These are phyloP conservation scores for Hemithea aestivaria DNA, from an alignment of 2,888 invertebrate genomes.

Conservation along the genomic window DNA sequence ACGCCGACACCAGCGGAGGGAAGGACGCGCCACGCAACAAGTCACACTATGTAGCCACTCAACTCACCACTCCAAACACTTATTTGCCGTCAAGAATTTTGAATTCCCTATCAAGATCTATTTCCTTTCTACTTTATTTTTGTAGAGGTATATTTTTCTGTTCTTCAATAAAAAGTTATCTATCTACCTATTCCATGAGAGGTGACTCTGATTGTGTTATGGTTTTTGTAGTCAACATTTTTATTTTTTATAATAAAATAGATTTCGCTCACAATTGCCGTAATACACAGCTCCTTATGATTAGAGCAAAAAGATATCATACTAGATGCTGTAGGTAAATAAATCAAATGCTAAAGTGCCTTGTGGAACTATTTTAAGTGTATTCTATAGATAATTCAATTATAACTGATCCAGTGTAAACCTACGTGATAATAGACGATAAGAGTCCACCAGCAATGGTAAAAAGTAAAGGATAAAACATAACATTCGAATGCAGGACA, in stretches of 20 bases:
- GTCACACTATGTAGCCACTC: slow-evolving; percentile 74
- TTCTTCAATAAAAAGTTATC: no score
- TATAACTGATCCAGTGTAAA: no score
- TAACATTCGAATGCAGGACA: slow-evolving; percentile 14
- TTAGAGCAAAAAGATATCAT: no score
- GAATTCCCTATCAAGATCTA: slow-evolving; percentile 7
- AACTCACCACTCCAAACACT: slow-evolving; percentile 33
- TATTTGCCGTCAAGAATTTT: slow-evolving; percentile 8
- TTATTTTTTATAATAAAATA: no score
- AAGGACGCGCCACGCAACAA: slow-evolving; percentile 50
- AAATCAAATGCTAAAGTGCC: slow-evolving; percentile 1
- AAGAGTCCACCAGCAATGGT: slow-evolving; percentile 5
- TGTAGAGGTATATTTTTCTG: no score
- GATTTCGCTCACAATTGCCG: no score
- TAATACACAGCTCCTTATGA: no score
- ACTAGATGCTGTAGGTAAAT: no score
- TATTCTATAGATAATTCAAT: no score
- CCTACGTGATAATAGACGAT: background rate
- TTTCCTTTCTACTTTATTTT: background rate
- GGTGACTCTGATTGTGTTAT: no score
- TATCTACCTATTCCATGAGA: no score
- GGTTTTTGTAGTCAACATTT: no score
- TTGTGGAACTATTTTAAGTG: background rate
- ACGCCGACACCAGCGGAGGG: slow-evolving; percentile 25
- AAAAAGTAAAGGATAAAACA: slow-evolving; percentile 4